These are phyloP conservation scores for Aphyosemion australe DNA, from an alignment of 2,113 vertebrate species.

Conservation along the genomic window DNA sequence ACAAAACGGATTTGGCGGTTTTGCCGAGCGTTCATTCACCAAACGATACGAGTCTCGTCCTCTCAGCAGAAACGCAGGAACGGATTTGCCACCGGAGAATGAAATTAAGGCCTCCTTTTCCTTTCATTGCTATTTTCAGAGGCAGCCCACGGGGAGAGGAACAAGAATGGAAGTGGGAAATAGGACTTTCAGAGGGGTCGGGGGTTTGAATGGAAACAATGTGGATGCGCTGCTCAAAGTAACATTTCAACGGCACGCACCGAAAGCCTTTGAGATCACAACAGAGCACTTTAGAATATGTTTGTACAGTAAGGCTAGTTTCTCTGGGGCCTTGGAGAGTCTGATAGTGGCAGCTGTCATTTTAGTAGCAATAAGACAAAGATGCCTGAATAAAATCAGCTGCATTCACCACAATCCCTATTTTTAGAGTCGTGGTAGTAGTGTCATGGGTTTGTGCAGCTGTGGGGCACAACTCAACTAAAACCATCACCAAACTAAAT, in stretches of 20 bases:
- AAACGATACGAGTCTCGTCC: slow-evolving; percentile 12
- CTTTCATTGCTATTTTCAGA: slow-evolving; percentile 67
- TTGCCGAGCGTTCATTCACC: neutral
- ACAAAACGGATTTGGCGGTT: slow-evolving; percentile 6
- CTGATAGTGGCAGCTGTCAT: no score
- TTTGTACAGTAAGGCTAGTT: neutral
- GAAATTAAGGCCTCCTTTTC: slow-evolving; percentile 55
- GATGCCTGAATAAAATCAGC: no score
- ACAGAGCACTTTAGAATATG: no score
- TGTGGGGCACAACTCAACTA: no score
- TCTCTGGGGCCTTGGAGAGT: neutral
- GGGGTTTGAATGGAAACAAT: slow-evolving; percentile 36
- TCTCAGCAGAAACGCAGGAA: slow-evolving; percentile 38
- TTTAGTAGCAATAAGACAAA: no score
- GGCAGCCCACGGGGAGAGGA: slow-evolving; percentile 49
- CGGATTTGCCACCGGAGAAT: slow-evolving; percentile 42
- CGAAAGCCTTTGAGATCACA: slow-evolving; percentile 7
- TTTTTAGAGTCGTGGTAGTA: neutral
- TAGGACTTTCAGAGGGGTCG: slow-evolving; percentile 30
- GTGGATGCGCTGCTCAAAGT: neutral
- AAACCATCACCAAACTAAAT: no score
- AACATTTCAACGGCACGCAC: neutral
- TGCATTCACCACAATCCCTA: neutral
- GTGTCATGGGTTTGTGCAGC: no score
- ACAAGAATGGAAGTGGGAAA: slow-evolving; percentile 54